These are phyloP conservation scores for Vidua macroura DNA, from an alignment of 2,113 vertebrate genomes.

Conservation along the genomic window DNA sequence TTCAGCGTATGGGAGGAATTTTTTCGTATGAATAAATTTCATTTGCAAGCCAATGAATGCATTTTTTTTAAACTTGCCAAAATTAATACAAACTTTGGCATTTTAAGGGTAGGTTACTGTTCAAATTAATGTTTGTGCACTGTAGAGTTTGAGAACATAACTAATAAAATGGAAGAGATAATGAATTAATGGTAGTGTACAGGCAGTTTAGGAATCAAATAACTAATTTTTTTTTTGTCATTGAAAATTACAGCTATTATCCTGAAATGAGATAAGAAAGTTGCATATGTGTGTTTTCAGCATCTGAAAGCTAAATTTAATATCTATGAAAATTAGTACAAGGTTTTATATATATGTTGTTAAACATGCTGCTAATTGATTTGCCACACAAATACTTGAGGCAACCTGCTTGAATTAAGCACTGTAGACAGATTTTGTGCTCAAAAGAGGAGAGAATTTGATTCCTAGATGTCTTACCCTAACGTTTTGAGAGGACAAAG, in stretches of 20 bases:
- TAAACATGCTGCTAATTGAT: constrained; percentile 58
- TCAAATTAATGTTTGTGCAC: constrained; percentile 42
- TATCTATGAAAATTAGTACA: constrained; percentile 33
- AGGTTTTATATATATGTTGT: constrained; percentile 25
- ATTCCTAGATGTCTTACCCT: neutral
- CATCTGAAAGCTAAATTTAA: constrained; percentile 30
- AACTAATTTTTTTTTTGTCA: constrained; percentile 49
- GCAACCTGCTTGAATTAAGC: constrained; percentile 34
- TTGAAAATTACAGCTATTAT: constrained; percentile 5
- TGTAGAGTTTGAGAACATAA: neutral
- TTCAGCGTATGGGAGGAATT: constrained; percentile 65
- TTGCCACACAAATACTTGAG: constrained; percentile 26
- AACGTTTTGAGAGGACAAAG: neutral
- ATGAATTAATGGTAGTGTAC: constrained; percentile 35
- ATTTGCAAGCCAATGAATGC: constrained; percentile 47
- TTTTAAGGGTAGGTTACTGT: constrained; percentile 48
- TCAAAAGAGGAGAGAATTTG: neutral
- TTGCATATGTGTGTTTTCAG: neutral
- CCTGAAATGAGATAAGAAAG: neutral
- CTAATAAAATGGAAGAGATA: constrained; percentile 49
- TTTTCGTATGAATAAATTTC: constrained; percentile 61
- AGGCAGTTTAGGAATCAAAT: constrained; percentile 30
- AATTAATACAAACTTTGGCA: constrained; percentile 12
- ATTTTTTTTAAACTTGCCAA: neutral
- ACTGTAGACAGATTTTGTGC: neutral